phyloP scores from a whole-genome alignment of 1,140 invertebrate genomes.

The Dreissena rostriformis region DNA sequence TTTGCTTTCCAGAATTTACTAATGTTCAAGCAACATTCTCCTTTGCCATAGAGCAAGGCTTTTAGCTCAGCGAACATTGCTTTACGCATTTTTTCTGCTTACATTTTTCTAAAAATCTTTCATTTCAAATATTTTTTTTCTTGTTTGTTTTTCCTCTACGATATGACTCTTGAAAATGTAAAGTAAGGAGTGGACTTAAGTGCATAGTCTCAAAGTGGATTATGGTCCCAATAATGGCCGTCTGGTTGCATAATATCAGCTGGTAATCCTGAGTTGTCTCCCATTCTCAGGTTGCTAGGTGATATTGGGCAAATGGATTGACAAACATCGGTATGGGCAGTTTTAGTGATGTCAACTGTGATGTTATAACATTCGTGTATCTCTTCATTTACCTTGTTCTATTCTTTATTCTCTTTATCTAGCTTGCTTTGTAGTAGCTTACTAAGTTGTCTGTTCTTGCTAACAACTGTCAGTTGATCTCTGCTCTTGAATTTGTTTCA shows the following conservation, averaged over 20 bases:
- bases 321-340: conserved; percentile 62
- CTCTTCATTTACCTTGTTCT: conserved; percentile 26
- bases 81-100: conserved; percentile 45
- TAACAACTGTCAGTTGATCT: no score
- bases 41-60: conserved; percentile 51
- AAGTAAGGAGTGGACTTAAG: no score
- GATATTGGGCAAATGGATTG: conserved; percentile 74
- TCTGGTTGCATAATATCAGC: conserved; percentile 93
- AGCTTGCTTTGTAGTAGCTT: conserved; percentile 17
- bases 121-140: conserved; percentile 48
- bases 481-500: no score
- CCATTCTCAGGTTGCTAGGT: conserved; percentile 74
- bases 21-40: background rate
- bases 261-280: conserved; percentile 94
- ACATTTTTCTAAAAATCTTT: conserved; percentile 37
- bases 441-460: background rate
- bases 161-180: background rate
- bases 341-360: conserved; percentile 36
- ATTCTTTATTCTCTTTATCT: background rate
- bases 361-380: background rate
- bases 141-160: conserved; percentile 38
- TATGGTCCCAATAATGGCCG: background rate
- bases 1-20: conserved; percentile 22
- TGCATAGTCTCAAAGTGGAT: background rate
- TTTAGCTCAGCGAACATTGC: conserved; percentile 42